phyloP scores from a whole-genome alignment of 2,888 invertebrate species.

The Noctua fimbriata region DNA sequence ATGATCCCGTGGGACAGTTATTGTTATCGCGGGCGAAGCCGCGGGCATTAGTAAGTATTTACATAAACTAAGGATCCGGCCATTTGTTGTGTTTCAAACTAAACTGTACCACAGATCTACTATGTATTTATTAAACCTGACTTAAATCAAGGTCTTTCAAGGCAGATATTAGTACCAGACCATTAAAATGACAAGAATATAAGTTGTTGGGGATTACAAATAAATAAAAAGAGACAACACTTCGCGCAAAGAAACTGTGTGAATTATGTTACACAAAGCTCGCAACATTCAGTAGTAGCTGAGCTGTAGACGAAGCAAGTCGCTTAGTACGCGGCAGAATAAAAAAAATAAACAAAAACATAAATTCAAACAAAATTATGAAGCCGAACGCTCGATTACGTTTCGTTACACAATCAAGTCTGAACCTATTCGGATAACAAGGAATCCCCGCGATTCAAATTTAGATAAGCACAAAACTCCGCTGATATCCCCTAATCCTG shows the following conservation, averaged over 20 bases:
- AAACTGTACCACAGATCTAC: too few species aligned
- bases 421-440: slow-evolving; percentile 28
- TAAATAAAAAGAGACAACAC: too few species aligned
- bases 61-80: too few species aligned
- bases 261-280: neutral
- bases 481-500: slow-evolving; percentile 41
- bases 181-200: too few species aligned
- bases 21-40: too few species aligned
- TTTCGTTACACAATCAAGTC: slow-evolving; percentile 25
- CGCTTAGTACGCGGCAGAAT: neutral
- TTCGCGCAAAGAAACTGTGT: neutral
- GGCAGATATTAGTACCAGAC: too few species aligned
- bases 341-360: neutral
- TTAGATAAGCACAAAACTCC: slow-evolving; percentile 50
- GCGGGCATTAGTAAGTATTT: too few species aligned
- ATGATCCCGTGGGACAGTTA: too few species aligned
- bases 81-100: too few species aligned
- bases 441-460: slow-evolving; percentile 39
- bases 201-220: too few species aligned
- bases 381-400: slow-evolving; percentile 1
- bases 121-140: too few species aligned
- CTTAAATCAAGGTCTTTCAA: too few species aligned
- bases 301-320: neutral
- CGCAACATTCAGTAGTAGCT: neutral
- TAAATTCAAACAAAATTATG: slow-evolving; percentile 9